Evolutionary conservation across 2,888 invertebrate genomes (phyloP).

Genomic region (Schrankia costaestrigalis): DNA sequence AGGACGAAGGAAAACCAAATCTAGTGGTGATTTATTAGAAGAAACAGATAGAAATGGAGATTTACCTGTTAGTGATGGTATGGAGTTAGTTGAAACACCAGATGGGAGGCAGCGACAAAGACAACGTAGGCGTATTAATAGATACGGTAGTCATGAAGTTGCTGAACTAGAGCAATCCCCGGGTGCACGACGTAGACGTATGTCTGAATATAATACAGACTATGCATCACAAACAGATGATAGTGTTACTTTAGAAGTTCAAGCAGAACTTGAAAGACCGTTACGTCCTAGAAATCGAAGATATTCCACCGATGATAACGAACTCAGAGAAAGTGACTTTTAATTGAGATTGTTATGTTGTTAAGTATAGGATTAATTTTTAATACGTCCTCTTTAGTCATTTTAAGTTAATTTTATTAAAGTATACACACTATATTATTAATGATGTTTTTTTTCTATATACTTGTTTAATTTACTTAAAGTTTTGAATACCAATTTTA

Average conservation of each 20-base stretch:
- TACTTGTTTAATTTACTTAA: no score
- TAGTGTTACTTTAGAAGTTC: slow-evolving; percentile 54
- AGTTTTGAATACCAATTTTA: no score
- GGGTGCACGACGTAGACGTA: slow-evolving; percentile 62
- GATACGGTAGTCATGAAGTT: slow-evolving; percentile 72
- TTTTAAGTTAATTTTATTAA: slow-evolving; percentile 11
- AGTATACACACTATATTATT: slow-evolving; percentile 1
- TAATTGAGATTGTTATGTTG: slow-evolving; percentile 31
- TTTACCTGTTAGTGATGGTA: slow-evolving; percentile 52
- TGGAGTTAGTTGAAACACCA: slow-evolving; percentile 51
- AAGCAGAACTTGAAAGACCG: slow-evolving; percentile 55
- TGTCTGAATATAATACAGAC: slow-evolving; percentile 57
- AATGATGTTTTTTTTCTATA: not conserved
- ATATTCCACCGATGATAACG: slow-evolving; percentile 63
- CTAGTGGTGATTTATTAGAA: slow-evolving; percentile 72
- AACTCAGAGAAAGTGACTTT: slow-evolving; percentile 72
- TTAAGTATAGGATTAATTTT: not conserved
- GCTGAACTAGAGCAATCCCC: slow-evolving; percentile 70
- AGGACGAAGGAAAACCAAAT: slow-evolving; percentile 74
- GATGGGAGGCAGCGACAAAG: slow-evolving; percentile 43
- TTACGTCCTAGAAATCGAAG: slow-evolving; percentile 54
- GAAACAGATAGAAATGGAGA: slow-evolving; percentile 71
- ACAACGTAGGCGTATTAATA: slow-evolving; percentile 47
- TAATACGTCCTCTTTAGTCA: slow-evolving; percentile 5
- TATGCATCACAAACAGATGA: slow-evolving; percentile 30